Evolutionary conservation across 1,140 invertebrate species (phyloP).

Genomic region (Nixonia krombeini): DNA sequence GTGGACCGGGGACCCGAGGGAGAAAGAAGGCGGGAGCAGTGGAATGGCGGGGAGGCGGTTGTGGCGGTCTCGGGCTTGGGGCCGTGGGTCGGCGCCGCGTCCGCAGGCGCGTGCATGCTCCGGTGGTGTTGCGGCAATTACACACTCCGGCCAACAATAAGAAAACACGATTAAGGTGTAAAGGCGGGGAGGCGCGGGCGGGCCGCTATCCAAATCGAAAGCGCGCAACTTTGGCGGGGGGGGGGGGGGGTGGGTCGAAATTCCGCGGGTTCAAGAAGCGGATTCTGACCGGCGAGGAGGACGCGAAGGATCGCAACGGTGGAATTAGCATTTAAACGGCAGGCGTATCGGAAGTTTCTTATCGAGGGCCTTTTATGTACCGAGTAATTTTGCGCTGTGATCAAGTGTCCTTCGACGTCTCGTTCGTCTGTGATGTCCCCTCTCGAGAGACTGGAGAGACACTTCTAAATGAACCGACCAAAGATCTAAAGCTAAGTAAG

Average conservation of each 20-base stretch:
- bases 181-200: no score
- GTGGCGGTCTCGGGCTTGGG: not conserved
- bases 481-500: slow-evolving; percentile 11
- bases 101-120: not conserved
- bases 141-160: not conserved
- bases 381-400: not conserved
- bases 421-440: slow-evolving; percentile 4
- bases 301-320: no score
- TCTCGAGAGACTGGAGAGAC: slow-evolving; percentile 9
- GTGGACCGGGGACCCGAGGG: not conserved
- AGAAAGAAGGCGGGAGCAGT: not conserved
- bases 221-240: no score
- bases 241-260: no score
- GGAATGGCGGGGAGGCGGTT: not conserved
- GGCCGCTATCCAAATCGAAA: no score
- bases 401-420: slow-evolving; percentile 2
- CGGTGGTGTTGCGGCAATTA: not conserved
- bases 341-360: not conserved
- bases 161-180: no score
- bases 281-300: no score
- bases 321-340: no score
- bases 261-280: no score
- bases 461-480: slow-evolving; percentile 9
- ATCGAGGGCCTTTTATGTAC: not conserved
- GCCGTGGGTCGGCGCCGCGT: not conserved